phyloP scores from a whole-genome alignment of 1,140 invertebrate species.

The Ips typographus region DNA sequence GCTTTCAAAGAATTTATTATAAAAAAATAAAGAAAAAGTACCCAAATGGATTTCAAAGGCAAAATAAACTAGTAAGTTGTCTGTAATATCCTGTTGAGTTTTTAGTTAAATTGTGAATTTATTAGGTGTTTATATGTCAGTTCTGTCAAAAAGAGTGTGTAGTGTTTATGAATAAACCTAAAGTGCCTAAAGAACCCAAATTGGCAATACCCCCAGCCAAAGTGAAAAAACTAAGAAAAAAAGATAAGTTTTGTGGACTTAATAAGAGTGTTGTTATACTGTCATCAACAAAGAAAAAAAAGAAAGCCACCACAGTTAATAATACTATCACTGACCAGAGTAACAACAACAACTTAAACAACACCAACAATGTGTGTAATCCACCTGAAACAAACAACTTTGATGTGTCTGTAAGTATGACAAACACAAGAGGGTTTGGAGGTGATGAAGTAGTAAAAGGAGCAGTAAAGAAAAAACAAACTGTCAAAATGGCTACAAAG shows the following conservation, averaged over 20 bases:
- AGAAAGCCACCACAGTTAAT: background rate
- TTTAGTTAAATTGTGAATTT: background rate
- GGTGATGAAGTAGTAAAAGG: background rate
- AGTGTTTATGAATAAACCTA: slow-evolving; percentile 5
- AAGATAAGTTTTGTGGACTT: slow-evolving; percentile 25
- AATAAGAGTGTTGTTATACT: slow-evolving; percentile 16
- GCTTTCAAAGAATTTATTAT: slow-evolving; percentile 18
- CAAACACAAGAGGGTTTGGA: slow-evolving; percentile 10
- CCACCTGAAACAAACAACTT: background rate
- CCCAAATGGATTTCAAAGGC: slow-evolving; percentile 6
- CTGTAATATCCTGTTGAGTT: background rate
- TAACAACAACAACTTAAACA: too few species aligned
- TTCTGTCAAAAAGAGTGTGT: background rate
- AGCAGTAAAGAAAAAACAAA: slow-evolving; percentile 10
- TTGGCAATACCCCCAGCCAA: background rate
- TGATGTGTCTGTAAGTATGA: background rate
- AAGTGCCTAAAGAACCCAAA: background rate
- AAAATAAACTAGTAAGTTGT: slow-evolving; percentile 24
- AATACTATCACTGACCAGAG: background rate
- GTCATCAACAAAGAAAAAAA: slow-evolving; percentile 9
- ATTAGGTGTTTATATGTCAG: slow-evolving; percentile 12
- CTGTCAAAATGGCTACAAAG: background rate
- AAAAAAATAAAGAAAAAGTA: slow-evolving; percentile 17
- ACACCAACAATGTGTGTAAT: background rate
- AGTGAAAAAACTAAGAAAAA: slow-evolving; percentile 20